Conservation (phyloP, 2,888 invertebrate species). For the Timandra comae region DNA sequence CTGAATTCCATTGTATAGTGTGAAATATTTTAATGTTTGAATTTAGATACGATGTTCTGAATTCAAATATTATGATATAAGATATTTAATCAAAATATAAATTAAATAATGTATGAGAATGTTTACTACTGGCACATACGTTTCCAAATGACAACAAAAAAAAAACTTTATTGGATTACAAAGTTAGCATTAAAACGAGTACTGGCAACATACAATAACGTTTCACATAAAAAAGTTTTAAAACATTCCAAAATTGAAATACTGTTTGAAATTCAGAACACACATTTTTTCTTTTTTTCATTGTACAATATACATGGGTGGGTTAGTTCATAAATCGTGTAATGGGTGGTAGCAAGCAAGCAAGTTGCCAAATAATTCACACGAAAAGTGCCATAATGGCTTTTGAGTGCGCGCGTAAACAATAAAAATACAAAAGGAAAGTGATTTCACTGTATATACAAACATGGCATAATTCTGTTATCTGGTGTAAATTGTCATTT, state of each 20-base stretch:
- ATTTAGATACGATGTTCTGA: too few species aligned
- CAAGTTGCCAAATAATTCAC: conserved; percentile 67
- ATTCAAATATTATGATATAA: too few species aligned
- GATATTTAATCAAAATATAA: too few species aligned
- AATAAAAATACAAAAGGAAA: conserved; percentile 55
- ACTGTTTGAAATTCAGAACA: conserved; percentile 16
- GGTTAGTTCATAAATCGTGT: conserved; percentile 52
- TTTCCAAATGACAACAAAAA: too few species aligned
- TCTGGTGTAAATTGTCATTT: too few species aligned
- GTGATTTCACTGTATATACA: conserved; percentile 35
- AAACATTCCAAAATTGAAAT: neutral
- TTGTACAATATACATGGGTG: conserved; percentile 27
- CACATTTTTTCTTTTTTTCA: conserved; percentile 25
- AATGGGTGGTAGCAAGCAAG: conserved; percentile 44
- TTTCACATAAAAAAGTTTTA: conserved; percentile 1
- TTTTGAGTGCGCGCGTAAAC: conserved; percentile 49
- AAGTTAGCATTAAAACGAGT: conserved; percentile 1
- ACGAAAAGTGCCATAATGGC: conserved; percentile 56
- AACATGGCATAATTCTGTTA: too few species aligned
- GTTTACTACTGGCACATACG: too few species aligned
- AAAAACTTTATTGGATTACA: conserved; percentile 1
- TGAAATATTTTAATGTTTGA: too few species aligned
- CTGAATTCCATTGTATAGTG: too few species aligned
- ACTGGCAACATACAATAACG: neutral
- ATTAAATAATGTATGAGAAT: too few species aligned